Percentiles rank a stretch among this genome's conserved stretches.
These are phyloP conservation scores for Anomalospiza imberbis DNA, from an alignment of 2,797 vertebrate species.

Conservation along the genomic window DNA sequence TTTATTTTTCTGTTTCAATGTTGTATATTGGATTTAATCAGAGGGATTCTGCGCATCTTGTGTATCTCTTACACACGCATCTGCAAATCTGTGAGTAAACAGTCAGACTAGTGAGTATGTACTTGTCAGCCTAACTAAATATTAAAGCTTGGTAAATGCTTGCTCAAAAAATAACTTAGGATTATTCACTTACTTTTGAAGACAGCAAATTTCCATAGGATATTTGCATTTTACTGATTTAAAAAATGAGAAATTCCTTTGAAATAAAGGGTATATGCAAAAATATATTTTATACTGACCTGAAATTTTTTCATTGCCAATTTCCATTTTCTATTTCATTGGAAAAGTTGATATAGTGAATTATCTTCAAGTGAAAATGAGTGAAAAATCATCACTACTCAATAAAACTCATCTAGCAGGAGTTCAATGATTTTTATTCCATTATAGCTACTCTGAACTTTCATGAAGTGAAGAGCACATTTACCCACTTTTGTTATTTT, in stretches of 20 bases:
- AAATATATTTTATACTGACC: not conserved
- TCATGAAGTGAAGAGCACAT: not conserved
- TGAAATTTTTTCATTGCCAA: not conserved
- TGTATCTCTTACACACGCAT: not conserved
- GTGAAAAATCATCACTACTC: not conserved
- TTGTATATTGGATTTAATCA: not conserved
- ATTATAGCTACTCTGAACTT: not conserved
- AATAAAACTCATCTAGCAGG: not conserved
- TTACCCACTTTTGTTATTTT: not conserved
- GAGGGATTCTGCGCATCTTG: not conserved
- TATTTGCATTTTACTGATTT: not conserved
- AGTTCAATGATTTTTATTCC: not conserved
- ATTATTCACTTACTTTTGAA: not conserved
- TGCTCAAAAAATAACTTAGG: not conserved
- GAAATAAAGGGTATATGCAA: not conserved
- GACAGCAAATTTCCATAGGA: not conserved
- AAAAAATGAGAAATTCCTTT: not conserved
- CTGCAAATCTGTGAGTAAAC: not conserved
- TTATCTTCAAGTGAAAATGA: not conserved
- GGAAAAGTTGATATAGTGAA: not conserved
- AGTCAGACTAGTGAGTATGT: not conserved
- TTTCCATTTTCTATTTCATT: not conserved
- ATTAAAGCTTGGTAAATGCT: not conserved
- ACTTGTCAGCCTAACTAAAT: not conserved
- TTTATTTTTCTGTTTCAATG: not conserved